phyloP scores from a whole-genome alignment of 2,797 vertebrate species.

The Triplophysa bombifrons region DNA sequence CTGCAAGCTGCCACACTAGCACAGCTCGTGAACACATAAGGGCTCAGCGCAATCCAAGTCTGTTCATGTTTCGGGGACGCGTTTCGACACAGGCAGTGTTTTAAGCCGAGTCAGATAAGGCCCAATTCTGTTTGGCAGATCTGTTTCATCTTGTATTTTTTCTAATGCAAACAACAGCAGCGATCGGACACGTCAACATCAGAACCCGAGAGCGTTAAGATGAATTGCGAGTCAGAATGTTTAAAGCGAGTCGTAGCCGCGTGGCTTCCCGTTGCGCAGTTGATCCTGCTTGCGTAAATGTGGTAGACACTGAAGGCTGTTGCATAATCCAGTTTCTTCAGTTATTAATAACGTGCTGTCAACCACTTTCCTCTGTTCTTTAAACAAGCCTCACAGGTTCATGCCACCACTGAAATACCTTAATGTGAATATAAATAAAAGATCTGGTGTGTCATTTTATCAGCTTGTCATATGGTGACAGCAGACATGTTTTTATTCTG shows the following conservation, averaged over 20 bases:
- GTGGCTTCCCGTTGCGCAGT: slow-evolving; percentile 23
- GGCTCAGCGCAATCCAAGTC: slow-evolving; percentile 21
- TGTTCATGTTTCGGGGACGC: slow-evolving; percentile 10
- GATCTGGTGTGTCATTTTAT: slow-evolving; percentile 3
- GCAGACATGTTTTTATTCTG: slow-evolving; percentile 18
- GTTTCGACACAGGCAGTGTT: slow-evolving; percentile 7
- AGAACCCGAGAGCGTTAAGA: slow-evolving; percentile 18
- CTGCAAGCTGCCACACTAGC: slow-evolving; percentile 50
- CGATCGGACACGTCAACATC: not conserved
- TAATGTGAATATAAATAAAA: slow-evolving; percentile 36
- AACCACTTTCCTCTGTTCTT: slow-evolving; percentile 47
- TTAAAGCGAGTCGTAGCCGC: slow-evolving; percentile 31
- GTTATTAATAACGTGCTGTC: slow-evolving; percentile 59
- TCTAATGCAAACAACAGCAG: not conserved
- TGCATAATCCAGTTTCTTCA: slow-evolving; percentile 56
- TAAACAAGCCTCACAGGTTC: slow-evolving; percentile 28
- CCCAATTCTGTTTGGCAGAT: slow-evolving; percentile 17
- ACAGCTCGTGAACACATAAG: slow-evolving; percentile 33
- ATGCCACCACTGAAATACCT: slow-evolving; percentile 19
- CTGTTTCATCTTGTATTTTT: slow-evolving; percentile 3
- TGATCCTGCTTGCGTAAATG: slow-evolving; percentile 50
- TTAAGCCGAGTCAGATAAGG: not conserved
- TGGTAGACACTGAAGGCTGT: slow-evolving; percentile 53
- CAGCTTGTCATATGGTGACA: not conserved
- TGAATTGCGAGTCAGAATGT: slow-evolving; percentile 7